Evolutionary conservation across 2,113 vertebrate species (phyloP).

Genomic region (Colaptes auratus): DNA sequence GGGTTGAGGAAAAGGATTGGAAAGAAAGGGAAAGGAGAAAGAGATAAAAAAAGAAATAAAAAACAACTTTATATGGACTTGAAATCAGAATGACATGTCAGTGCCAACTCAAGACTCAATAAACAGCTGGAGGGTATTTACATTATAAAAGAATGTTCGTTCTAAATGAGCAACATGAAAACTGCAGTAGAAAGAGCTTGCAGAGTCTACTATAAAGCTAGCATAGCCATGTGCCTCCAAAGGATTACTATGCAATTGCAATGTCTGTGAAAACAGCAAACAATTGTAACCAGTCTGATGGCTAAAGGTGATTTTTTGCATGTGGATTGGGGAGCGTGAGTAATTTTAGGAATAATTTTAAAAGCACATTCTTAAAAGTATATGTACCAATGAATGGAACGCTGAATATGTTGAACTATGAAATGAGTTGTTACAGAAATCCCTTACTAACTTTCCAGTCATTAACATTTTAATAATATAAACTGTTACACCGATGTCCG

Average conservation of each 20-base stretch:
- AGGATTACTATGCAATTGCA: background rate
- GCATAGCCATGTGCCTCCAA: background rate
- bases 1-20: rapidly evolving
- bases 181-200: background rate
- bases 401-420: background rate
- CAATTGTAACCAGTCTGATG: background rate
- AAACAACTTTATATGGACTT: background rate
- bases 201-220: background rate
- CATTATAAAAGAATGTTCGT: background rate
- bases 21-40: background rate
- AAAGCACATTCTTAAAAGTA: background rate
- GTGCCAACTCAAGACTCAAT: background rate
- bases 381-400: background rate
- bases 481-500: background rate
- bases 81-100: background rate
- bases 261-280: background rate
- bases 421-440: background rate
- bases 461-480: background rate
- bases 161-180: background rate
- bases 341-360: conserved; percentile 25
- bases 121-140: conserved; percentile 1
- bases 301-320: background rate
- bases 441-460: background rate
- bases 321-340: background rate
- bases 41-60: background rate